These are phyloP conservation scores for Bimastos eiseni DNA, from an alignment of 2,888 invertebrate species.

Conservation along the genomic window DNA sequence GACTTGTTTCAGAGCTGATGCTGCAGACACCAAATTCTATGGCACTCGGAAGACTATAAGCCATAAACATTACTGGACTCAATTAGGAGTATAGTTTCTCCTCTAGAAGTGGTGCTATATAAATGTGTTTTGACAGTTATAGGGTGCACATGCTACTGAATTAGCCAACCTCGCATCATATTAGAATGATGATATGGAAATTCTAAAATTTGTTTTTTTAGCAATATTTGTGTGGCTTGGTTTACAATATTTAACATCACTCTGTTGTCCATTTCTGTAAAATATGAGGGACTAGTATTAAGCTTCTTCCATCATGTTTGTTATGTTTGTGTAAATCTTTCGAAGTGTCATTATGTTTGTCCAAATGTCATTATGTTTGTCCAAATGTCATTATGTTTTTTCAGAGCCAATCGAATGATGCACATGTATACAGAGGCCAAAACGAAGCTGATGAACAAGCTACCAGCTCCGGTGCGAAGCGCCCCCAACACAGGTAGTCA, in stretches of 20 bases:
- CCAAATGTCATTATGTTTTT: too few relatives aligned
- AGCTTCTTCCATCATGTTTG: neutral
- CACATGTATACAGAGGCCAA: neutral
- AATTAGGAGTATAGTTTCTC: too few relatives aligned
- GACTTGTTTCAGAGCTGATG: too few relatives aligned
- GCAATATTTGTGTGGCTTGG: neutral
- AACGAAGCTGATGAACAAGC: neutral
- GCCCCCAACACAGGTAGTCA: neutral
- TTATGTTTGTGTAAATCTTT: too few relatives aligned
- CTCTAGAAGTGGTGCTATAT: too few relatives aligned
- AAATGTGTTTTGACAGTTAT: too few relatives aligned
- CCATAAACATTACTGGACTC: too few relatives aligned
- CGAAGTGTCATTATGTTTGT: too few relatives aligned
- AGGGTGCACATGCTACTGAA: neutral
- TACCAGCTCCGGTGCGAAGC: neutral
- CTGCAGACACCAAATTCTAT: too few relatives aligned
- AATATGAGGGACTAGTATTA: neutral
- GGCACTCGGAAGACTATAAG: too few relatives aligned
- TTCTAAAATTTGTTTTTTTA: neutral
- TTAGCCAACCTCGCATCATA: neutral
- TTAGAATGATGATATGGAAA: neutral
- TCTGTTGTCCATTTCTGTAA: neutral
- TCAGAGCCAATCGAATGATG: slow-evolving; percentile 16
- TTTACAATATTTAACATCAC: too few relatives aligned
- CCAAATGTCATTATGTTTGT: too few relatives aligned